A percentile compares a stretch with the other conserved stretches of the same genome.
Conservation (phyloP, 2,797 vertebrate species). For the Chaenodraco wilsoni region DNA sequence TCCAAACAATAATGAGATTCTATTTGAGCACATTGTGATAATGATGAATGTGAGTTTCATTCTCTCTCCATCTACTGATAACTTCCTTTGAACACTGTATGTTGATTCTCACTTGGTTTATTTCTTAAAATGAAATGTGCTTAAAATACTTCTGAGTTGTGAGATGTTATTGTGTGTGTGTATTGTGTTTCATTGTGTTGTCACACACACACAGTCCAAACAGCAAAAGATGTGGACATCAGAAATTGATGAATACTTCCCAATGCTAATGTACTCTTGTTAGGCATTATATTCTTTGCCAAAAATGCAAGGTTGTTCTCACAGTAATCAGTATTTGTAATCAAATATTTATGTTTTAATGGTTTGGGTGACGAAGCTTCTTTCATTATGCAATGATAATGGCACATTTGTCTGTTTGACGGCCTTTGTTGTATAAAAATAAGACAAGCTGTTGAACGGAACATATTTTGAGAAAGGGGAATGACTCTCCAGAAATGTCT, state of each 20-base stretch:
- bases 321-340: conserved; percentile 49
- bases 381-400: conserved; percentile 61
- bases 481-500: conserved; percentile 9
- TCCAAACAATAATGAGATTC: conserved; percentile 28
- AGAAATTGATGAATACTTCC: conserved; percentile 35
- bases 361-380: conserved; percentile 67
- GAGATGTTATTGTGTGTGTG: neutral
- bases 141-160: neutral
- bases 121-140: conserved; percentile 11
- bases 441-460: conserved; percentile 44
- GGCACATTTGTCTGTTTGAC: conserved; percentile 51
- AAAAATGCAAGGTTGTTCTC: conserved; percentile 42
- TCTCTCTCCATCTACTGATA: conserved; percentile 15
- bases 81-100: conserved; percentile 33
- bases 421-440: conserved; percentile 38
- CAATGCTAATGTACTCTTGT: conserved; percentile 25
- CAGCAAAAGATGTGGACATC: conserved; percentile 22
- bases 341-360: conserved; percentile 82
- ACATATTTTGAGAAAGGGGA: conserved; percentile 31
- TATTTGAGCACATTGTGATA: neutral
- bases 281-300: conserved; percentile 11
- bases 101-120: conserved; percentile 9
- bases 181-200: conserved; percentile 7
- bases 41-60: conserved; percentile 32
- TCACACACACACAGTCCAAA: neutral